phyloP scores from a whole-genome alignment of 2,113 vertebrate genomes.

The Tricholaema leucomelas region DNA sequence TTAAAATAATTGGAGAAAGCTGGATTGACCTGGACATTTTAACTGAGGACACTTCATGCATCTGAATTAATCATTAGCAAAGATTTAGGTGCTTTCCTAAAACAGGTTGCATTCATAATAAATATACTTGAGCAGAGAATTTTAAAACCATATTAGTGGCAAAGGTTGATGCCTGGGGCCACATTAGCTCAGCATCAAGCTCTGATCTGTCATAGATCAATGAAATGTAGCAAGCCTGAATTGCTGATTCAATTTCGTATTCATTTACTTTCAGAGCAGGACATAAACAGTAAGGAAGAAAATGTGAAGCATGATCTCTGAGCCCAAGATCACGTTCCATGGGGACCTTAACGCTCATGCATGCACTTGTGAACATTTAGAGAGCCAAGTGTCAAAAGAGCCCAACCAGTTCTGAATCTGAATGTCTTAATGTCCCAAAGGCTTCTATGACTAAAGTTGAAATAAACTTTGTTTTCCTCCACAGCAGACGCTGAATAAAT shows the following conservation, averaged over 20 bases:
- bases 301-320: constrained; percentile 18
- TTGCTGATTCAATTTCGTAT: constrained; percentile 59
- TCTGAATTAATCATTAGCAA: constrained; percentile 35
- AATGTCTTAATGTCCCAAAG: not conserved
- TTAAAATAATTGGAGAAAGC: constrained; percentile 48
- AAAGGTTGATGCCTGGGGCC: constrained; percentile 52
- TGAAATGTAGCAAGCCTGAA: constrained; percentile 49
- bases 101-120: constrained; percentile 50
- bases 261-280: constrained; percentile 62
- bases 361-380: not conserved
- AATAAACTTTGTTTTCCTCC: not conserved
- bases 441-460: not conserved
- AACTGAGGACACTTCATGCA: constrained; percentile 29
- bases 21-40: constrained; percentile 11
- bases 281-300: constrained; percentile 48
- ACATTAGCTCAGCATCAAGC: constrained; percentile 51
- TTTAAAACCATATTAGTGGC: constrained; percentile 53
- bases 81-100: constrained; percentile 44
- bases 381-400: not conserved
- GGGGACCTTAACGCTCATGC: not conserved
- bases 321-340: not conserved
- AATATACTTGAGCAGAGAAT: constrained; percentile 57
- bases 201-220: constrained; percentile 65
- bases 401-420: not conserved
- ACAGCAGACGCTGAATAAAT: not conserved